These are phyloP conservation scores for Acrocyrtus sp. DNA, from an alignment of 2,888 invertebrate species.

Conservation along the genomic window DNA sequence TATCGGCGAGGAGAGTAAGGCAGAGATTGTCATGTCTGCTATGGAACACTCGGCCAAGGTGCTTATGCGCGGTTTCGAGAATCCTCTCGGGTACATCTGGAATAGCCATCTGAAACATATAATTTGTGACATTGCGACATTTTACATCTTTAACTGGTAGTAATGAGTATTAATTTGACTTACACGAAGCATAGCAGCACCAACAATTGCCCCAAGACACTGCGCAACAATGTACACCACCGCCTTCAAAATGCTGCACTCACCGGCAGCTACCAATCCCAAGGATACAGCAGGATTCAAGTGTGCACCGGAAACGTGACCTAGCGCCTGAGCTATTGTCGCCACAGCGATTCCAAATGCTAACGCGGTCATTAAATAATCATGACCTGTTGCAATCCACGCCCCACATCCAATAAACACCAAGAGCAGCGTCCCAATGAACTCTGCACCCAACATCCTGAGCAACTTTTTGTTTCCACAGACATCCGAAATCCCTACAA, in stretches of 20 bases:
- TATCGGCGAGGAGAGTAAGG: too few relatives aligned
- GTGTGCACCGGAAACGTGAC: slow-evolving; percentile 68
- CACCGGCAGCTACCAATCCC: slow-evolving; percentile 82
- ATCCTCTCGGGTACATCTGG: too few relatives aligned
- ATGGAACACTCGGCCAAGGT: too few relatives aligned
- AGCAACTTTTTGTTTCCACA: slow-evolving; percentile 73
- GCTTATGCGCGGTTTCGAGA: too few relatives aligned
- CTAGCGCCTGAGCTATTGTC: slow-evolving; percentile 77
- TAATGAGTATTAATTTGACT: too few relatives aligned
- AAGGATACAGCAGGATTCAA: slow-evolving; percentile 89
- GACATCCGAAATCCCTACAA: slow-evolving; percentile 82
- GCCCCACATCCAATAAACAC: slow-evolving; percentile 89
- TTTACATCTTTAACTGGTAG: too few relatives aligned
- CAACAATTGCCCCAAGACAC: slow-evolving; percentile 78
- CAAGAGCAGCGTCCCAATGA: slow-evolving; percentile 87
- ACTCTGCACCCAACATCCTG: slow-evolving; percentile 73
- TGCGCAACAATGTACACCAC: slow-evolving; percentile 84
- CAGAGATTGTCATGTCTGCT: too few relatives aligned
- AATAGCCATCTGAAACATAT: too few relatives aligned
- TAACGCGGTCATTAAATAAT: slow-evolving; percentile 7
- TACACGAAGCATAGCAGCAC: slow-evolving; percentile 71
- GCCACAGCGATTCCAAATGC: slow-evolving; percentile 85
- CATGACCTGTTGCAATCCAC: slow-evolving; percentile 66
- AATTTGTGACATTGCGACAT: too few relatives aligned
- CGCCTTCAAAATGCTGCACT: slow-evolving; percentile 79